Base-by-base conservation (phyloP, 2,888 invertebrate species). In the Heteropelma amictum region DNA sequence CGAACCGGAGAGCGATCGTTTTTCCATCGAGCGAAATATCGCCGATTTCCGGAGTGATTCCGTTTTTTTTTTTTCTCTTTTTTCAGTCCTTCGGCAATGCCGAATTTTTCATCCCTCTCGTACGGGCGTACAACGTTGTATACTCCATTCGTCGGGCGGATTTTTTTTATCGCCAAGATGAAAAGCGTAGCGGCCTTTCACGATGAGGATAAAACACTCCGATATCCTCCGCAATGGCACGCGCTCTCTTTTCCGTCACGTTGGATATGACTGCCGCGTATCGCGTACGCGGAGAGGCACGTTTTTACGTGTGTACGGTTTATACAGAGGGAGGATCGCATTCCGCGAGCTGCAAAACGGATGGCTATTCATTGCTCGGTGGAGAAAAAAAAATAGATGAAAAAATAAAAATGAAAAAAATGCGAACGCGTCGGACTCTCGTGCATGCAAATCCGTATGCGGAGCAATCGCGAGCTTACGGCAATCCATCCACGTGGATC, bases 381-480 rank as follows among this genome's bases (percentile, higher is more conserved):
- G 71, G n/a, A n/a, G n/a, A n/a, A n/a, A n/a, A n/a, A n/a, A n/a
- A n/a, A n/a, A n/a, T n/a, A n/a, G n/a, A n/a, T n/a, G n/a, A n/a
- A n/a, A n/a, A n/a, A n/a, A n/a, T n/a, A n/a, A n/a, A n/a, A n/a
- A n/a, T n/a, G n/a, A n/a, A n/a, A n/a, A n/a, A 56, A 75, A 75
- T 71, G 63, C 71, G 60, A 70, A 68, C 47, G 42, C 28, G 70
- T 28, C 63, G 28, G 51, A 68, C 58, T 60, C 58, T 68, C 35
- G 53, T 28, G 69, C 26, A 42, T 71, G 63, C 53, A 73, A 63
- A 61, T 73, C 61, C 77, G 45, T 76, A 72, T 65, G 77, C 76
- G 76, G 82, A 81, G 83, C 84, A 85, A 86, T 85, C 83, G n/a
- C n/a, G 84, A 82, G 77, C 80, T 76, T 76, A 76, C 71, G 71